Base-by-base conservation (phyloP, 2,888 invertebrate species). In the Himalopsyche anomala region DNA sequence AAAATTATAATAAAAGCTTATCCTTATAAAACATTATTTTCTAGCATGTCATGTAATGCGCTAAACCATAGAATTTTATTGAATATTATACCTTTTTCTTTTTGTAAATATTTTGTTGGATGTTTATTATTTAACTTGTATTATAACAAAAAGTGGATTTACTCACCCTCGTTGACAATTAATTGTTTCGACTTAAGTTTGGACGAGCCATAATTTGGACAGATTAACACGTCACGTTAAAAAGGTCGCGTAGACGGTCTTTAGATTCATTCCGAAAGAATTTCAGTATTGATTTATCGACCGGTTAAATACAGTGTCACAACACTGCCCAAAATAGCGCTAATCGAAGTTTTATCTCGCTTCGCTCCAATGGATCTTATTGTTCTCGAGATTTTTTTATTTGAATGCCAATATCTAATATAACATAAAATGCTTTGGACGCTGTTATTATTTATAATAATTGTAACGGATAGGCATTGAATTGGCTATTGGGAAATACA, bases 211-310 rank as follows among this genome's bases (percentile, higher is more conserved):
- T 19, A 62, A 19, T 62, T 62, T 28, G 19, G 11, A 62, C 62
- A 62, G 62, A 62, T 62, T 62, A 62, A 62, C 62, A 62, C 62
- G 62, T 62, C 62, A 62, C 62, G 19, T 62, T 62, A 62, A 62
- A 62, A 62, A 62, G 62, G 62, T 62, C 28, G 62, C 62, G 62
- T 28, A 62, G 62, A 62, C 62, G 62, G 62, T 62, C 62, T 62
- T 62, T 19, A n/a, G 62, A 62, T 62, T 62, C 62, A 62, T 62
- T 62, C 62, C 19, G 19, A 62, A 62, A 62, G 62, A 62, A 62
- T 62, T 62, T 19, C 19, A 62, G 62, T 62, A 62, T 62, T 62
- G 62, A 62, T 62, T 62, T 62, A 62, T 62, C 62, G 62, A 62
- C 62, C 62, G 62, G 62, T 19, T 62, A 62, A 62, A 62, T 62